phyloP scores from a whole-genome alignment of 2,113 vertebrate genomes.

The Speoplatyrhinus poulsoni region DNA sequence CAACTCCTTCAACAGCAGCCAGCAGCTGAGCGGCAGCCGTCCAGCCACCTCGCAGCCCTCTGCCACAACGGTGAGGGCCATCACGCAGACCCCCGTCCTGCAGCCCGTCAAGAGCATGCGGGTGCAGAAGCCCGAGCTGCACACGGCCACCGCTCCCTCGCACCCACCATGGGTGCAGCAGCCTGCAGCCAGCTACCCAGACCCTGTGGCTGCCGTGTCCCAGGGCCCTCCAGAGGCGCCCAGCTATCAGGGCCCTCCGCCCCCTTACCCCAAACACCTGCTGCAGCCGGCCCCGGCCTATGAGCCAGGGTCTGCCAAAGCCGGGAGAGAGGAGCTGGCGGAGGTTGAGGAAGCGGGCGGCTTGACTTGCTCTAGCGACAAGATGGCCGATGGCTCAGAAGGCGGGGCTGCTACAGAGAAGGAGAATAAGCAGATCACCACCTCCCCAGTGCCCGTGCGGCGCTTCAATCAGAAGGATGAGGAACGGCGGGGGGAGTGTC shows the following conservation, averaged over 20 bases:
- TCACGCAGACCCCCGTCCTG: constrained; percentile 93
- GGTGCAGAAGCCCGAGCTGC: constrained; percentile 91
- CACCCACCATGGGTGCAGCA: constrained; percentile 91
- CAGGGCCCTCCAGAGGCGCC: constrained; percentile 67
- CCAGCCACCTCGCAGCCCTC: constrained; percentile 86
- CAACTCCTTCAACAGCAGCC: constrained; percentile 92
- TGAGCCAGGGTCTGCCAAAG: constrained; percentile 50
- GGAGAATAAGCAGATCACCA: constrained; percentile 97
- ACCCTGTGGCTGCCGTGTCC: constrained; percentile 45
- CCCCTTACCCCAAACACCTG: constrained; percentile 92
- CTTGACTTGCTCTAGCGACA: constrained; percentile 71
- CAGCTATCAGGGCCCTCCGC: constrained; percentile 83
- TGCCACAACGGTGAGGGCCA: constrained; percentile 91
- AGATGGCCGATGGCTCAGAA: constrained; percentile 49
- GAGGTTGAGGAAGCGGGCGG: constrained; percentile 78
- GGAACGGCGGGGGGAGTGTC: constrained; percentile 86
- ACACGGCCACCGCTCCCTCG: constrained; percentile 92
- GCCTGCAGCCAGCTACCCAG: constrained; percentile 66
- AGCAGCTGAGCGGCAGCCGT: constrained; percentile 80
- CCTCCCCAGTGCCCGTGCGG: constrained; percentile 91
- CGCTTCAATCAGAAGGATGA: constrained; percentile 91
- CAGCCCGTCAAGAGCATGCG: constrained; percentile 94
- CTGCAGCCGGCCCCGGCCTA: constrained; percentile 81
- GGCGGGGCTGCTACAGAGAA: constrained; percentile 74
- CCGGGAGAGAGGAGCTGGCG: constrained; percentile 51